phyloP scores from a whole-genome alignment of 2,888 invertebrate genomes.

The Caenorhabditis virilis region DNA sequence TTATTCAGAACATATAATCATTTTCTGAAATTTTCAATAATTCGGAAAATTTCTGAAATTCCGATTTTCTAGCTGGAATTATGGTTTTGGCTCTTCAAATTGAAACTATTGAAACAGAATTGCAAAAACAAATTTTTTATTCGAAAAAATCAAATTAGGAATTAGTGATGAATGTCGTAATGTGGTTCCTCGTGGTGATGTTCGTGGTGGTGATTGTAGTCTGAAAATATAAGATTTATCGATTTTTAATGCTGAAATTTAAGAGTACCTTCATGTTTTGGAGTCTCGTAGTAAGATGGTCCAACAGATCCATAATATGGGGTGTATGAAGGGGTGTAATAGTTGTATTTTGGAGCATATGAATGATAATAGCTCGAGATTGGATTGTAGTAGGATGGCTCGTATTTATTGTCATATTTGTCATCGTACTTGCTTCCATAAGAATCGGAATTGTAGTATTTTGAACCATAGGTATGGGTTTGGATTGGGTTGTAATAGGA shows the following conservation, averaged over 20 bases:
- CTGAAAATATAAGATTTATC: constrained; percentile 2
- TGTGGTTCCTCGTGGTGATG: too few species aligned
- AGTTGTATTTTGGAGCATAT: constrained; percentile 20
- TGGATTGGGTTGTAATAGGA: too few species aligned
- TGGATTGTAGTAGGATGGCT: constrained; percentile 31
- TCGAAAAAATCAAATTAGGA: not conserved
- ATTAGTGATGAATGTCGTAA: not conserved
- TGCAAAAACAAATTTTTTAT: too few species aligned
- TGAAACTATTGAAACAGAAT: too few species aligned
- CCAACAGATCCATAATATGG: constrained; percentile 35
- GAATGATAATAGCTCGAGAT: constrained; percentile 21
- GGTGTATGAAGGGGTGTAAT: constrained; percentile 14
- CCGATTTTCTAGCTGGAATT: too few species aligned
- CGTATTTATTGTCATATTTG: constrained; percentile 13
- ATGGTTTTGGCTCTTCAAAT: too few species aligned
- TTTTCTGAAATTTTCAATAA: too few species aligned
- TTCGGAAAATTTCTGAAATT: too few species aligned
- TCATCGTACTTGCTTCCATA: not conserved
- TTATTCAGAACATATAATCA: too few species aligned
- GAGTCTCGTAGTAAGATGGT: not conserved
- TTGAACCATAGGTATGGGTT: not conserved
- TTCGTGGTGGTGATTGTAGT: too few species aligned
- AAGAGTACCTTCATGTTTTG: not conserved
- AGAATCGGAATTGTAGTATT: too few species aligned
- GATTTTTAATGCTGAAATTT: not conserved